A percentile compares a stretch with the other conserved stretches of the same genome.
Evolutionary conservation across 2,888 invertebrate genomes (phyloP).

Genomic region (Elmis aenea): DNA sequence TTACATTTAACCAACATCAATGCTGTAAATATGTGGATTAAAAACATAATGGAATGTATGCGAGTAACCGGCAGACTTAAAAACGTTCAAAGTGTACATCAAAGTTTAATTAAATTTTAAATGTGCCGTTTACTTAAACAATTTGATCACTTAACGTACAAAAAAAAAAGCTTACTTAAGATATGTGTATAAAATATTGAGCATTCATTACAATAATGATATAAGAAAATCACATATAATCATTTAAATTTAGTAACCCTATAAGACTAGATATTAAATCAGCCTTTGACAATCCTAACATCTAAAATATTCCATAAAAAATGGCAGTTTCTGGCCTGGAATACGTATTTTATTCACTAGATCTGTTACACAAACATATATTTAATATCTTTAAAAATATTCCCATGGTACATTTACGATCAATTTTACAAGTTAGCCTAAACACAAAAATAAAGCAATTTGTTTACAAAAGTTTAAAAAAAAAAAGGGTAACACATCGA

Average conservation of each 20-base stretch:
- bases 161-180: conserved; percentile 21
- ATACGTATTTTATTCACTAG: neutral
- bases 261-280: neutral
- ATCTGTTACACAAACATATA: neutral
- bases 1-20: conserved; percentile 30
- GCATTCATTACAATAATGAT: conserved; percentile 18
- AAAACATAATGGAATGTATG: conserved; percentile 29
- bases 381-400: no score
- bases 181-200: conserved; percentile 31
- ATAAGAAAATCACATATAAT: conserved; percentile 17
- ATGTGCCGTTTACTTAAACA: conserved; percentile 20
- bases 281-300: neutral
- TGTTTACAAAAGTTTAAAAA: conserved; percentile 1
- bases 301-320: neutral
- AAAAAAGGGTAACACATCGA: conserved; percentile 15
- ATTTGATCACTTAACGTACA: conserved; percentile 8
- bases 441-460: conserved; percentile 1
- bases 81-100: conserved; percentile 2
- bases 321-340: neutral
- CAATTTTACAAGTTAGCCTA: conserved; percentile 3
- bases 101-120: conserved; percentile 12
- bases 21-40: conserved; percentile 44
- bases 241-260: no score
- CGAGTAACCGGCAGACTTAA: conserved; percentile 24
- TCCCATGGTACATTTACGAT: no score